Evolutionary conservation across 1,140 invertebrate species (phyloP).

Genomic region (Meloidogyne chitwoodi): DNA sequence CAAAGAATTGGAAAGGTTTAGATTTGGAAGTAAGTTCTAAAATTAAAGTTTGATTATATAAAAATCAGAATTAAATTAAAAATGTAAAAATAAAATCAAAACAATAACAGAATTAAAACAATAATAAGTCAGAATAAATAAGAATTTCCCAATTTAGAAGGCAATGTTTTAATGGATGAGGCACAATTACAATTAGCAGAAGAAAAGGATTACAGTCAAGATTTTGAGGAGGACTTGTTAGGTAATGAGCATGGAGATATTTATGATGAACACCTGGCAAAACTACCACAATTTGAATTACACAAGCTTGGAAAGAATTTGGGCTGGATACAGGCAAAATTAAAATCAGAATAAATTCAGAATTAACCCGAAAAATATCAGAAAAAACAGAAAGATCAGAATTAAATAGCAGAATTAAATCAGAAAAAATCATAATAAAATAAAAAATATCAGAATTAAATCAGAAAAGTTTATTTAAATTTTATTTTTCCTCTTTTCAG

Average conservation of each 20-base stretch:
- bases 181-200: slow-evolving; percentile 1
- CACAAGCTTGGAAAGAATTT: slow-evolving; percentile 3
- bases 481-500: neutral
- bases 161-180: slow-evolving; percentile 1
- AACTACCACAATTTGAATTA: slow-evolving; percentile 6
- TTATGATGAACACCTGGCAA: slow-evolving; percentile 9
- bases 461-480: too few relatives aligned
- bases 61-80: neutral
- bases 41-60: neutral
- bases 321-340: neutral
- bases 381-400: neutral
- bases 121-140: neutral
- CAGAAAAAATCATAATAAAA: neutral
- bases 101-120: too few relatives aligned
- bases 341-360: neutral
- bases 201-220: neutral
- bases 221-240: slow-evolving; percentile 13
- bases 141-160: neutral
- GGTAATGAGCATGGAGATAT: slow-evolving; percentile 4
- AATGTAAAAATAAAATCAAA: neutral
- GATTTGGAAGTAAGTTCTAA: neutral
- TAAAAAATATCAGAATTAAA: neutral
- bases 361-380: neutral
- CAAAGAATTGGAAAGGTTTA: neutral
- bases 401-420: neutral